A percentile compares a stretch with the other conserved stretches of the same genome.
Conservation (phyloP, 2,113 vertebrate species). For the Hippocampus barbouri region DNA sequence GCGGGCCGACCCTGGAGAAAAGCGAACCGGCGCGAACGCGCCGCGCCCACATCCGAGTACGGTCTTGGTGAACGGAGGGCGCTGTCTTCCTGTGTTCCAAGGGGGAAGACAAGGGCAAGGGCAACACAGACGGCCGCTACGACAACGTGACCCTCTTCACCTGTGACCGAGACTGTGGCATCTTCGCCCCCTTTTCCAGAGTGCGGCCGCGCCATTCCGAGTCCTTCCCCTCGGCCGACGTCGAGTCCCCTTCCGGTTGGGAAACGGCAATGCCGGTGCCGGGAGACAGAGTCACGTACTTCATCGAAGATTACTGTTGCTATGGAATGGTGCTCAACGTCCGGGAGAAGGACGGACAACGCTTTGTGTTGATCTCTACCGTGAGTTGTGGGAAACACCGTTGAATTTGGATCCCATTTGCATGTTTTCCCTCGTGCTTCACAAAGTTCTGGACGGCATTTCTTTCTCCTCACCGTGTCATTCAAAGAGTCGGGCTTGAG, state of each 20-base stretch:
- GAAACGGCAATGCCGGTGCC: conserved; percentile 31
- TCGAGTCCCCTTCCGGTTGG: rapidly evolving
- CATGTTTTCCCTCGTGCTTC: too few relatives aligned
- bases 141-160: conserved; percentile 21
- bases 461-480: too few relatives aligned
- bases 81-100: conserved; percentile 31
- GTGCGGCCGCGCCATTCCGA: conserved; percentile 42
- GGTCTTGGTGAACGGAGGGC: neutral
- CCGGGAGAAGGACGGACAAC: conserved; percentile 16
- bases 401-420: too few relatives aligned
- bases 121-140: conserved; percentile 50
- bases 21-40: too few relatives aligned
- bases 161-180: conserved; percentile 66
- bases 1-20: too few relatives aligned
- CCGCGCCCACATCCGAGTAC: too few relatives aligned
- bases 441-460: too few relatives aligned
- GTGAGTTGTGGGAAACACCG: conserved; percentile 41
- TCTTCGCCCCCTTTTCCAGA: conserved; percentile 74
- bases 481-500: too few relatives aligned
- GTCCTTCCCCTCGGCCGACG: rapidly evolving
- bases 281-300: conserved; percentile 78
- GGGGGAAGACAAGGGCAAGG: conserved; percentile 71
- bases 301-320: conserved; percentile 19
- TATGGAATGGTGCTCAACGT: conserved; percentile 72
- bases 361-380: conserved; percentile 52